Evolutionary conservation across 2,113 vertebrate genomes (phyloP), one percentile per base, ranked within the genome.

Genomic region (Eubucco bourcierii): DNA sequence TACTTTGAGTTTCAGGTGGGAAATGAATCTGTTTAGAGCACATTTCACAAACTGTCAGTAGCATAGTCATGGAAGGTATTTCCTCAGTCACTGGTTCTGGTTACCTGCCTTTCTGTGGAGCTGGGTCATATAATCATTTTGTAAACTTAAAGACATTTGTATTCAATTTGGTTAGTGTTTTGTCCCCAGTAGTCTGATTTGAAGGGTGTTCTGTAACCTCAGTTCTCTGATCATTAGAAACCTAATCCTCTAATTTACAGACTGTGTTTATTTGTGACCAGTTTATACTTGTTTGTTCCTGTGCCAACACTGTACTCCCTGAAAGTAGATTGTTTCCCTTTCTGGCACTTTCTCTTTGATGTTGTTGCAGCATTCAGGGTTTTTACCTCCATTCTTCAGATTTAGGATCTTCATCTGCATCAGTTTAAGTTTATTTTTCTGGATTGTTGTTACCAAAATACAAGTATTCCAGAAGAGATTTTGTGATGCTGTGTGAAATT

Each of bases 211-310:
- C 80, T 7, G 4, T 91, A 93, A 80, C 93, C 90, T 93, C 61
- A 56, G 72, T 90, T 87, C 85, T 86, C 68, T 93, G 72, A 93
- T 96, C 85, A 83, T 96, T 95, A 95, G 93, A 88, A 90, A 80
- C 61, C 18, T 95, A 94, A 96, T 95, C 94, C 94, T 93, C 88
- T 94, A 11, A 95, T 94, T 93, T 83, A 80, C 47, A 74, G 87
- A 33, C 91, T 74, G 9, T 89, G 75, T 94, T 41, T 93, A 71
- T 92, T 91, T 90, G 88, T 90, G 76, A 56, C 85, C 72, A 94
- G 88, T 95, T 94, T 74, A 56, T 91, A 80, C 95, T 94, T 88
- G 91, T 47, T 95, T 53, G 46, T 64, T 95, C 95, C 82, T 93
- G 85, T 92, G 85, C 91, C 80, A 80, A 21, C 46, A 27, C 34